These are phyloP conservation scores for Anarsia innoxiella DNA, from an alignment of 2,888 invertebrate species.

Conservation along the genomic window DNA sequence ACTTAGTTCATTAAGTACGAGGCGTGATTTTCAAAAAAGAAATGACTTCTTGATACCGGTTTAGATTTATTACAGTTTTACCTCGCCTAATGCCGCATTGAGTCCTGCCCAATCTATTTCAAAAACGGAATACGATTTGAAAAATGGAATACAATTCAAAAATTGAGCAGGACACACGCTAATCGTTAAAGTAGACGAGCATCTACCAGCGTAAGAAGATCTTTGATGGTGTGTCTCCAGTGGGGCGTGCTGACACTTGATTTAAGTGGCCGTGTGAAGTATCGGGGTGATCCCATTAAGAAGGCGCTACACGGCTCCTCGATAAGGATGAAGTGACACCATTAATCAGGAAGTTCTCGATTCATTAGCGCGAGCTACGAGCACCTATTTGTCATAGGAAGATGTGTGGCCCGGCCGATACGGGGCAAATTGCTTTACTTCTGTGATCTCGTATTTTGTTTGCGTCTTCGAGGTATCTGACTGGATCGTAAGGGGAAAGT, in stretches of 20 bases:
- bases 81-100: conserved; percentile 7
- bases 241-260: background rate
- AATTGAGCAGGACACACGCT: conserved; percentile 33
- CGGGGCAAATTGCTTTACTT: conserved; percentile 27
- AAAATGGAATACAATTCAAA: conserved; percentile 35
- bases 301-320: conserved; percentile 45
- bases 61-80: conserved; percentile 10
- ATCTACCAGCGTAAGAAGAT: conserved; percentile 26
- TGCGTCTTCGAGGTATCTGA: too few species aligned
- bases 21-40: background rate
- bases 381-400: conserved; percentile 61
- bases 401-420: conserved; percentile 43
- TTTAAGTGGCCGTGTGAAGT: conserved; percentile 29
- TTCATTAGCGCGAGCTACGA: conserved; percentile 52
- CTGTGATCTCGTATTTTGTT: too few species aligned
- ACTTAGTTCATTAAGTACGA: background rate
- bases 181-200: conserved; percentile 32
- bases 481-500: too few species aligned
- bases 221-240: conserved; percentile 6
- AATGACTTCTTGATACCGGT: conserved; percentile 2
- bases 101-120: conserved; percentile 14
- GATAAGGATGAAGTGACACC: conserved; percentile 59
- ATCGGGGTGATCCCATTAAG: conserved; percentile 58
- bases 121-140: conserved; percentile 25
- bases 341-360: conserved; percentile 63